Percentiles rank a stretch among this genome's conserved stretches.
Conservation (phyloP, 2,797 vertebrate species). For the Anguilla anguilla region DNA sequence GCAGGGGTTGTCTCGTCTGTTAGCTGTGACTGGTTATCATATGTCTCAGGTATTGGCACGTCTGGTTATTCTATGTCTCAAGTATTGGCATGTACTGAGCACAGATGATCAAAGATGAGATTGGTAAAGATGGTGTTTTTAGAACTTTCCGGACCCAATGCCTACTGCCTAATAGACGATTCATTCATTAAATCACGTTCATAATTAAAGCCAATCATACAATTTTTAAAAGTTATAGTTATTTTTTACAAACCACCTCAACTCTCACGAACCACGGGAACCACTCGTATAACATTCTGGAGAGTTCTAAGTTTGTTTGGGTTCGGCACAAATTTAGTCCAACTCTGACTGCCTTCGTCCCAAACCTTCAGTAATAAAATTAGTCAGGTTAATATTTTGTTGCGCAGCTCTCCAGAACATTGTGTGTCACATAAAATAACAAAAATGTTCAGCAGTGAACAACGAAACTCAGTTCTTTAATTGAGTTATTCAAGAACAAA, state of each 20-base stretch:
- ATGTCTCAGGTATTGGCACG: background rate
- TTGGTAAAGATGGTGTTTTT: background rate
- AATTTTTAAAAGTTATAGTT: background rate
- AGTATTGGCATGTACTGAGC: background rate
- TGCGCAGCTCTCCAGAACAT: background rate
- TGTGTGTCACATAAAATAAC: background rate
- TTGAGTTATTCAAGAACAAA: background rate
- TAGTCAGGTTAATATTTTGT: background rate
- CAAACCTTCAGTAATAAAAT: background rate
- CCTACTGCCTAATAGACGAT: background rate
- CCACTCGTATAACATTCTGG: background rate
- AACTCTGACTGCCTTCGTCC: background rate
- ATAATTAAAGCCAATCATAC: background rate
- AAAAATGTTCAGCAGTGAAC: background rate
- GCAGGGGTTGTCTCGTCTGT: too few species aligned
- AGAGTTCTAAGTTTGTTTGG: background rate
- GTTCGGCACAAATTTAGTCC: background rate
- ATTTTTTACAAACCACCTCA: background rate
- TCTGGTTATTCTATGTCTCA: too few species aligned
- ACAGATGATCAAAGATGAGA: background rate
- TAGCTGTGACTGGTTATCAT: background rate
- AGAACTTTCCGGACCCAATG: background rate
- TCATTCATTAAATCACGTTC: background rate
- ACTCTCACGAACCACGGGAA: too few species aligned
- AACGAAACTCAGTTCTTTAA: background rate